Evolutionary conservation across 2,888 invertebrate genomes (phyloP), one percentile per base, ranked within the genome.

Genomic region (Thera britannica): DNA sequence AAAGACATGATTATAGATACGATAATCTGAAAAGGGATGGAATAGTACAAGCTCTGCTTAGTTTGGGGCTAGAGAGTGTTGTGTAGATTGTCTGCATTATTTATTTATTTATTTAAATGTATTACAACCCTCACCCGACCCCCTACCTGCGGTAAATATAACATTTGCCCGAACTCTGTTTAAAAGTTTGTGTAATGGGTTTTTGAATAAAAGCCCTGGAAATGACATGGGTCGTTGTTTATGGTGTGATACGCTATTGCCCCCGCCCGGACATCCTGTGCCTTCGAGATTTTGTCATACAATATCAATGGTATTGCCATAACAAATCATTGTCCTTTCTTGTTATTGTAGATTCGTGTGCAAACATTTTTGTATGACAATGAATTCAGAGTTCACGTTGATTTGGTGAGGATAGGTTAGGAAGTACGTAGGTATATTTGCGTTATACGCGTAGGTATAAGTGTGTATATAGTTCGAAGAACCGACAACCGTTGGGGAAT

Each of bases 161-260:
- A 84, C 76, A 71, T 86, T 85, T 87, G 86, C 83, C 80, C 77
- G 75, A 82, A 83, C 80, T 81, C 81, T 83, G 82, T 87, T 89
- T 85, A 84, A 88, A 90, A 89, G 81, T 88, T 88, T 79, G 78
- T 77, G 76, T 88, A 88, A 90, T 89, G 84, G 86, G 77, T 83
- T 88, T 87, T 83, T 86, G 86, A 86, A 88, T 87, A 87, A 89
- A 90, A 87, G 83, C 81, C 81, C 77, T 84, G 84, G 79, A 82
- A 83, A 82, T 83, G 86, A 83, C 84, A 80, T 65, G 75, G 80
- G 81, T 70, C 76, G 75, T 85, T 82, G 89, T 89, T 89, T 87
- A 89, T 83, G 79, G 72, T 56, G 68, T 71, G 63, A 70, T 68
- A 77, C 73, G 78, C 78, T 77, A 81, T 82, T 80, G 74, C 75